phyloP scores from a whole-genome alignment of 2,888 invertebrate species.

The Sinhomidia bicolor region DNA sequence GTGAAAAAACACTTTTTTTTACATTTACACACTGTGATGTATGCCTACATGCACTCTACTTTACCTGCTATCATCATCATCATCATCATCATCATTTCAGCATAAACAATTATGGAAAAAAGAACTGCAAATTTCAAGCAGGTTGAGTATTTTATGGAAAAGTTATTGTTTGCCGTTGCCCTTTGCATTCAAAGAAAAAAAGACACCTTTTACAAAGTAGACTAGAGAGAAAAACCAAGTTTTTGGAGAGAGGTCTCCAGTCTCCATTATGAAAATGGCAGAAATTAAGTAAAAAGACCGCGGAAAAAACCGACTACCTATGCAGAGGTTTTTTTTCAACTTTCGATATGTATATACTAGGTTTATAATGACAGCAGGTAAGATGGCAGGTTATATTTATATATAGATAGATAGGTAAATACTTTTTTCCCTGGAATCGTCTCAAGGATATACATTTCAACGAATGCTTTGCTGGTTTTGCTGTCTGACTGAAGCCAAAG shows the following conservation, averaged over 20 bases:
- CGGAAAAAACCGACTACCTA: background rate
- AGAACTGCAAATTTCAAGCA: background rate
- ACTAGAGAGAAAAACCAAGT: too few species aligned
- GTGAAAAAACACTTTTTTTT: too few species aligned
- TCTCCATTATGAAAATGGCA: background rate
- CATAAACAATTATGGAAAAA: background rate
- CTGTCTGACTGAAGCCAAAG: background rate
- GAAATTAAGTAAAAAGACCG: background rate
- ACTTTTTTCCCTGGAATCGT: background rate
- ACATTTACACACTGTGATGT: too few species aligned
- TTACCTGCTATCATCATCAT: too few species aligned
- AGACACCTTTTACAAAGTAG: background rate
- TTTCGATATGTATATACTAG: background rate
- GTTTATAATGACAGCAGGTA: background rate
- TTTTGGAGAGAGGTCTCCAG: background rate
- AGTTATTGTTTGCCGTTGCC: background rate
- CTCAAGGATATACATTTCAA: constrained; percentile 2
- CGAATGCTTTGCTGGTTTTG: too few species aligned
- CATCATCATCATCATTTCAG: too few species aligned
- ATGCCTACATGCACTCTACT: too few species aligned
- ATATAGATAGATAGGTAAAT: too few species aligned
- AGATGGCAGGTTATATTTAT: too few species aligned
- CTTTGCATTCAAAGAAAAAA: background rate
- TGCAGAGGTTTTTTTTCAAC: too few species aligned
- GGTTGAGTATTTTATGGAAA: background rate